Base-by-base conservation (phyloP, 2,888 invertebrate genomes). In the Lithophane leautieri region DNA sequence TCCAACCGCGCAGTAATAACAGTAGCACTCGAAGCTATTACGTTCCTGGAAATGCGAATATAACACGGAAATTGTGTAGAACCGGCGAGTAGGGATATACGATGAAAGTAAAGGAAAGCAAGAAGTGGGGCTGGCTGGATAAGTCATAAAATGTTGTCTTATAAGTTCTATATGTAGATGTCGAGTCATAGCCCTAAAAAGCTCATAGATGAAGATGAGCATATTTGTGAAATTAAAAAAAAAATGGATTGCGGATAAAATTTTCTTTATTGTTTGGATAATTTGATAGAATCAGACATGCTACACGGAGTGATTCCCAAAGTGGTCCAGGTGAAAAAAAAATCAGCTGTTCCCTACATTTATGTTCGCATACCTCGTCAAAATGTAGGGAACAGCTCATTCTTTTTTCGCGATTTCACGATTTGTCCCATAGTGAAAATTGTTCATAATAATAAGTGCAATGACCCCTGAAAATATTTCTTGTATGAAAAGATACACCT, bases 1-100 rank as follows among this genome's bases (percentile, higher is more conserved):
- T 19, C 34, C 40, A 47, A 52, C 34, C 40, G 25, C 47, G 25
- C 28, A 34, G 25, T 60, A 70, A 62, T 67, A 70, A 61, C 60
- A 67, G 70, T 70, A 68, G 54, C 78, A 69, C 63, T 70, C 16
- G 0, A 52, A 65, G 25, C 44, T 54, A 25, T 28, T 28, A 42
- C 22, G 56, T 71, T 74, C 61, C 56, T 74, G 28, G 70, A 82
- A 83, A 58, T 70, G 61, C 61, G 68, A 79, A 71, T 71, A 66
- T 54, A 61, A 69, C 61, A 50, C 44, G 69, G 67, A 78, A 73
- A 79, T 81, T 63, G 79, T 12, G 28, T 54, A 78, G 73, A 73
- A 72, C n/a, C 12, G 34, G 34, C 14, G 22, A 14, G 47, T 58
- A n/a, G 12, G 28, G 44, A 66, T 60, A 67, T 78, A 78, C 28